phyloP scores from a whole-genome alignment of 2,113 vertebrate species.

The Podiceps cristatus region DNA sequence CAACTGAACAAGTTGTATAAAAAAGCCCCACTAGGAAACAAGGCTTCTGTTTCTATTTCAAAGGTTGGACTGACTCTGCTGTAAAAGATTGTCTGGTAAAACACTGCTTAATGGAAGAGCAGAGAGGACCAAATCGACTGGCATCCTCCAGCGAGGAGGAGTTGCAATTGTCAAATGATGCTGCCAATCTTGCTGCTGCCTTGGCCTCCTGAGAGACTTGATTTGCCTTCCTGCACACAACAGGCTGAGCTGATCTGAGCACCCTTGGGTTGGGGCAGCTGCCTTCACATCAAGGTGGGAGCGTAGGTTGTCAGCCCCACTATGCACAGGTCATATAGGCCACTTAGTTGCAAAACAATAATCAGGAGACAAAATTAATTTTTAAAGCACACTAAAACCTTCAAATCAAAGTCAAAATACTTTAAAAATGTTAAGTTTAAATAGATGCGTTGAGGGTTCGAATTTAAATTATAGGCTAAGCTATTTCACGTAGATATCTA shows the following conservation, averaged over 20 bases:
- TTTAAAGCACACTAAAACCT: background rate
- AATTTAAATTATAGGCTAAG: background rate
- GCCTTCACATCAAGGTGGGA: background rate
- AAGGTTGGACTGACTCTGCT: background rate
- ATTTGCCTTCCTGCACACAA: background rate
- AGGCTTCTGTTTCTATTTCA: background rate
- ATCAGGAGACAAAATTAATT: background rate
- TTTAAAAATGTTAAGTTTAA: background rate
- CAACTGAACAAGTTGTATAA: background rate
- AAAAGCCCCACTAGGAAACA: background rate
- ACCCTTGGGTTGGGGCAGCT: background rate
- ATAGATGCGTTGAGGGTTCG: background rate
- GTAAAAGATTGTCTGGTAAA: background rate
- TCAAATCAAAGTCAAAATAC: background rate
- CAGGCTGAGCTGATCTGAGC: background rate
- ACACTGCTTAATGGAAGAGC: background rate
- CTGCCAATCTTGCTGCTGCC: background rate
- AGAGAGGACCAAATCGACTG: background rate
- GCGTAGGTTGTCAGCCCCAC: background rate
- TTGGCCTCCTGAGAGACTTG: rapidly evolving
- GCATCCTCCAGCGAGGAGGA: background rate
- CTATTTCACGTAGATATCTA: background rate
- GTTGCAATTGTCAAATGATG: background rate
- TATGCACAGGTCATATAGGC: background rate
- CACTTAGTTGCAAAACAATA: background rate